phyloP scores from a whole-genome alignment of 2,888 invertebrate genomes.

The Phytoseiulus persimilis region DNA sequence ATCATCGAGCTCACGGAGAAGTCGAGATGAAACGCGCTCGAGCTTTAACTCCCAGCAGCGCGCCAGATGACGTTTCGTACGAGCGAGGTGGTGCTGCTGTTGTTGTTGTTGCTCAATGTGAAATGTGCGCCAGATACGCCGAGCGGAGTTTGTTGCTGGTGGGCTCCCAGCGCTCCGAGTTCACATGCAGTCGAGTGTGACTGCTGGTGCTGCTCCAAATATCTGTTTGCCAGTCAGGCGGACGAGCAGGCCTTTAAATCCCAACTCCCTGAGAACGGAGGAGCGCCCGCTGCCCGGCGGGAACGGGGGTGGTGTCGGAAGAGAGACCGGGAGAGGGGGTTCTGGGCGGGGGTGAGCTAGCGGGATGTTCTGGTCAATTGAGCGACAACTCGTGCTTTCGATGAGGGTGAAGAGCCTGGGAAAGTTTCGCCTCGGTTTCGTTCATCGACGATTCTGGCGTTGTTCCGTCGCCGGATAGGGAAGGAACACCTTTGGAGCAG shows the following conservation, averaged over 20 bases:
- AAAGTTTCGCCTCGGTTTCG: neutral
- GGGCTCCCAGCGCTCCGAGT: neutral
- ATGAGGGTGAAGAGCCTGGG: neutral
- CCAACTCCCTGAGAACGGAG: neutral
- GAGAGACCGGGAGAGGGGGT: neutral
- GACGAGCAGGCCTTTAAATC: neutral
- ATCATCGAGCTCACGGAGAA: neutral
- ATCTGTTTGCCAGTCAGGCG: neutral
- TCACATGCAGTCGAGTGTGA: neutral
- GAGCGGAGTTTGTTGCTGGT: too few relatives aligned
- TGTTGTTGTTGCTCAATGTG: neutral
- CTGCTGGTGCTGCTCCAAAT: neutral
- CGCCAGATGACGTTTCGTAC: neutral
- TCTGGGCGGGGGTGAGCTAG: neutral
- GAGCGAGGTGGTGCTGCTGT: neutral
- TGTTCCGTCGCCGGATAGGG: neutral
- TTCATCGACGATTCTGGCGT: too few relatives aligned
- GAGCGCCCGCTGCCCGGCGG: neutral
- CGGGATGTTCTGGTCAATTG: slow-evolving; percentile 37
- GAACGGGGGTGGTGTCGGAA: neutral
- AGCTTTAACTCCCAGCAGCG: neutral
- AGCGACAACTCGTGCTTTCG: slow-evolving; percentile 35
- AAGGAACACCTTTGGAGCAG: neutral
- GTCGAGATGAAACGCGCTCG: neutral
- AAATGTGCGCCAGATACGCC: neutral